A percentile compares a stretch with the other conserved stretches of the same genome.
phyloP scores from a whole-genome alignment of 2,797 vertebrate genomes.

The Morus bassanus region DNA sequence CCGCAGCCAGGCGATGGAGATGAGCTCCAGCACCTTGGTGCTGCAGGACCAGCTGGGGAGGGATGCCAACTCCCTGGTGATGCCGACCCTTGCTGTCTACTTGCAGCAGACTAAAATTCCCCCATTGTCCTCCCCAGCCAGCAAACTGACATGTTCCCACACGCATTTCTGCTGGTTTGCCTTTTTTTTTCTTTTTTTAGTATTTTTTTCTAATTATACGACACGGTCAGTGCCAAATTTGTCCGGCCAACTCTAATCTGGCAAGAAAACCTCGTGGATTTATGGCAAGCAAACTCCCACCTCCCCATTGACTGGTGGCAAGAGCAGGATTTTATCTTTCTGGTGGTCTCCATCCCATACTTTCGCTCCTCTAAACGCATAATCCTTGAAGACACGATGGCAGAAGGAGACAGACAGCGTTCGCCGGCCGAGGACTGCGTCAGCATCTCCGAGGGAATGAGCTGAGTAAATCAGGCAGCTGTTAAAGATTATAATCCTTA shows the following conservation, averaged over 20 bases:
- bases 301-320: not conserved
- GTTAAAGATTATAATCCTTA: constrained; percentile 43
- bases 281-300: not conserved
- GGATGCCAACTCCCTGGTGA: not conserved
- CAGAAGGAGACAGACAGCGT: not conserved
- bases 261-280: not conserved
- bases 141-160: constrained; percentile 6
- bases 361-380: not conserved
- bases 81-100: not conserved
- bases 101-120: constrained; percentile 21
- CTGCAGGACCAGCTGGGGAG: not conserved
- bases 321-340: not conserved
- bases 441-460: not conserved
- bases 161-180: not conserved
- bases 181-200: not conserved
- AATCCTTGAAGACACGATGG: not conserved
- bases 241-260: not conserved
- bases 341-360: not conserved
- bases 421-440: not conserved
- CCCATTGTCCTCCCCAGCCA: constrained; percentile 1
- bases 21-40: not conserved
- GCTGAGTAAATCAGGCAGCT: constrained; percentile 50
- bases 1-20: not conserved
- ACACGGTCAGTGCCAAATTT: not conserved
- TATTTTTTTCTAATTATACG: not conserved